Percentiles rank a stretch among this genome's conserved stretches.
These are phyloP conservation scores for Agonum fuliginosum DNA, from an alignment of 2,888 invertebrate species.

Conservation along the genomic window DNA sequence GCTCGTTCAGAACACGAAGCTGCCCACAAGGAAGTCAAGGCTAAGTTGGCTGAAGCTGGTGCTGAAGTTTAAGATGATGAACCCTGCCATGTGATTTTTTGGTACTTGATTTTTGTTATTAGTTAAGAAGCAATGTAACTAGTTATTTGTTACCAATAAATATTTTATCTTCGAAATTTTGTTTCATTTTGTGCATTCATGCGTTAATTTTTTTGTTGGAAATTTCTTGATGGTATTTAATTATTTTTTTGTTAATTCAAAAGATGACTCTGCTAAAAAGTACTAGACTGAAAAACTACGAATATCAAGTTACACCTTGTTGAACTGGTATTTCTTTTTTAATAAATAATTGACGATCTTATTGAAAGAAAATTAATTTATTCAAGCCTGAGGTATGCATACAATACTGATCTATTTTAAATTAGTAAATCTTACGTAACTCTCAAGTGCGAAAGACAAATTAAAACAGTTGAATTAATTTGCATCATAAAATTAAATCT, in stretches of 20 bases:
- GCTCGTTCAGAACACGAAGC: conserved; percentile 39
- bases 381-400: not conserved
- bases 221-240: not conserved
- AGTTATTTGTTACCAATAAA: not conserved
- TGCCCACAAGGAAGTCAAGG: conserved; percentile 48
- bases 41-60: conserved; percentile 40
- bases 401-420: not conserved
- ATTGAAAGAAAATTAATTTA: not conserved
- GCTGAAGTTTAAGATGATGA: conserved; percentile 13
- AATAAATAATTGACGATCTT: not conserved
- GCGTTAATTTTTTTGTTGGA: no score
- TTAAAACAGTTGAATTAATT: not conserved
- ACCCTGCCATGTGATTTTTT: not conserved
- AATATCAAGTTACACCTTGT: not conserved
- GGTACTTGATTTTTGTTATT: conserved; percentile 12
- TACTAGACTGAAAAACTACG: not conserved
- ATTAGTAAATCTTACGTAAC: not conserved
- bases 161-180: no score
- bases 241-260: not conserved
- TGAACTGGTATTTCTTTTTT: not conserved
- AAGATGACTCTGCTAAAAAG: not conserved
- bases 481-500: not conserved
- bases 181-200: no score
- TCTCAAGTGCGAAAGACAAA: not conserved
- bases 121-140: not conserved